Evolutionary conservation across 1,140 invertebrate genomes (phyloP).

Genomic region (Drosophila albomicans): DNA sequence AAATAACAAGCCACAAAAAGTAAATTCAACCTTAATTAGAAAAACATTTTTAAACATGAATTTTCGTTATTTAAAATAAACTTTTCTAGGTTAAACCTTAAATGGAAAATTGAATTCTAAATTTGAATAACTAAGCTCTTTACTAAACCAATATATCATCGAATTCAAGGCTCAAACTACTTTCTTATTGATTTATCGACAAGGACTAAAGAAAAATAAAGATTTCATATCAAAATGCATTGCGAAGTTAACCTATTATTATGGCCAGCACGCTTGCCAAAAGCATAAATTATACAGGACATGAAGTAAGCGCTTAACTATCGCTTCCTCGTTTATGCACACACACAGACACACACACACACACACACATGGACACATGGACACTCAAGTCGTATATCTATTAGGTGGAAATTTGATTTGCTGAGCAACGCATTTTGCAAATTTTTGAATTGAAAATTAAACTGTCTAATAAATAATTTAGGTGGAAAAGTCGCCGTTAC

Average conservation of each 20-base stretch:
- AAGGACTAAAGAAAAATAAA: neutral
- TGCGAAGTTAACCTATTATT: neutral
- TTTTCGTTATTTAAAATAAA: too few relatives aligned
- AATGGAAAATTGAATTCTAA: too few relatives aligned
- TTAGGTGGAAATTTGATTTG: constrained; percentile 34
- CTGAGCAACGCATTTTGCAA: constrained; percentile 28
- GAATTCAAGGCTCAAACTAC: too few relatives aligned
- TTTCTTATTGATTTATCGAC: too few relatives aligned
- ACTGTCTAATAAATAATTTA: constrained; percentile 58
- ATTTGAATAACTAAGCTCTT: too few relatives aligned
- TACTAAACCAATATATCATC: too few relatives aligned
- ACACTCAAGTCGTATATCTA: neutral
- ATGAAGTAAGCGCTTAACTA: constrained; percentile 6
- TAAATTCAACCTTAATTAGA: too few relatives aligned
- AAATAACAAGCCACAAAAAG: too few relatives aligned
- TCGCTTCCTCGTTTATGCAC: neutral
- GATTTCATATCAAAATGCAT: neutral
- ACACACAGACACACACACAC: constrained; percentile 9
- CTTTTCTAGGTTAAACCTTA: too few relatives aligned
- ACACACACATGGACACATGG: constrained; percentile 1
- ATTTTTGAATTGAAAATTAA: constrained; percentile 55
- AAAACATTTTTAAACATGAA: too few relatives aligned
- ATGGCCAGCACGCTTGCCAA: neutral
- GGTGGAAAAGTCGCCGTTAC: constrained; percentile 35
- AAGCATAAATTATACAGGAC: constrained; percentile 7